Evolutionary conservation across 2,797 vertebrate genomes (phyloP), one percentile per base, ranked within the genome.

Genomic region (Cyclura pinguis): DNA sequence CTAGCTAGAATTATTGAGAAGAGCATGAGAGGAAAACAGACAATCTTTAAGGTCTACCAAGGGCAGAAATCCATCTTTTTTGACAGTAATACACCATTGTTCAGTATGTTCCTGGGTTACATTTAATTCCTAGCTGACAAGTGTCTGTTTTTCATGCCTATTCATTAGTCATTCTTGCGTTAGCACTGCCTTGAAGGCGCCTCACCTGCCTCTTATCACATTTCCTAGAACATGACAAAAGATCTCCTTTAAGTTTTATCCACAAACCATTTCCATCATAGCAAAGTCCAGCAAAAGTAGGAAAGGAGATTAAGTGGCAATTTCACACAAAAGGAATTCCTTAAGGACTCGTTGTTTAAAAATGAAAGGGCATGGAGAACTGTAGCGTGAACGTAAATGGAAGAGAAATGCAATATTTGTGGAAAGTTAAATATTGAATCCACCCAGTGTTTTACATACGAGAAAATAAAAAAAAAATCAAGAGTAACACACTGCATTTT

Each of bases 81-180:
- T 96, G 93, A 96, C 94, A 96, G 88, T 92, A 95, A 94, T 94
- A 89, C 91, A 93, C 76, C 89, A 88, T 96, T 96, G 93, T 93
- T 96, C 92, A 90, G 88, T 95, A 92, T 0, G 0, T 94, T 93
- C 95, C 94, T 96, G 94, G 93, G 96, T 96, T 96, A 95, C 95
- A 93, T 97, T 95, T 95, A 95, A 96, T 96, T 95, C 94, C 91
- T 95, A 91, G 81, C 89, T 96, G 96, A 97, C 94, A 95, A 96
- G 92, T 95, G 95, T 95, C 96, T 22, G 2, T 95, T 97, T 97
- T 96, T 96, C 95, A 93, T 95, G 88, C 93, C 94, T 95, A 92
- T 95, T 97, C 95, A 97, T 97, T 97, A 90, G 85, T 97, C 94
- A 96, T 88, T 89, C 90, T 87, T 94, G 84, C 92, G 88, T 96